These are phyloP conservation scores for Monarcha castaneiventris DNA, from an alignment of 2,113 vertebrate species.

Conservation along the genomic window DNA sequence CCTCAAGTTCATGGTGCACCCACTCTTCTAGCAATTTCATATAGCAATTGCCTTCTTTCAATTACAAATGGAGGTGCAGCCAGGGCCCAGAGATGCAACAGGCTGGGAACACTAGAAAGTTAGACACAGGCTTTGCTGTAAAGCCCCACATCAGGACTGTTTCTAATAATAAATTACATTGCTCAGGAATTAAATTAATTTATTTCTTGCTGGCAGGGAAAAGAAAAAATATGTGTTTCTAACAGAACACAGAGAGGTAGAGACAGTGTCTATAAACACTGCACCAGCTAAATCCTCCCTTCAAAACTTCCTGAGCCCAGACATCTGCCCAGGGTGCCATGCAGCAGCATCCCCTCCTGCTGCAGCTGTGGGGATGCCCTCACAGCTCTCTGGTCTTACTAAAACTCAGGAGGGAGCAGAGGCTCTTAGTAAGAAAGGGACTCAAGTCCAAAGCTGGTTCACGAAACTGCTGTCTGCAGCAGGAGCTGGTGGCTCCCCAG, in stretches of 20 bases:
- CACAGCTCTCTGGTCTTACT: background rate
- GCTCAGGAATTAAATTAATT: background rate
- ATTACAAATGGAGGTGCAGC: background rate
- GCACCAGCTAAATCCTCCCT: background rate
- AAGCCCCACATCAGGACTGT: background rate
- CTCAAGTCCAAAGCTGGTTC: background rate
- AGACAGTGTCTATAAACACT: background rate
- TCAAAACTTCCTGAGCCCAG: background rate
- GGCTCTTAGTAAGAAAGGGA: background rate
- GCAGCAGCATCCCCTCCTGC: background rate
- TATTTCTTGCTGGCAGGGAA: background rate
- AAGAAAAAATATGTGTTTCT: background rate
- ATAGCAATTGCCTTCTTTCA: background rate
- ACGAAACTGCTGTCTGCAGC: fast-evolving
- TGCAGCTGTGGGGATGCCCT: background rate
- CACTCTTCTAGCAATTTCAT: background rate
- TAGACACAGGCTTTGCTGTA: background rate
- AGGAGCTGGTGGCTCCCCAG: background rate
- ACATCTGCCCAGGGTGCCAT: background rate
- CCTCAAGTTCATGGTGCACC: background rate
- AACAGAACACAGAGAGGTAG: background rate
- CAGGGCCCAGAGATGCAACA: background rate
- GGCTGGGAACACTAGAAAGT: background rate
- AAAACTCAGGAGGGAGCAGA: background rate
- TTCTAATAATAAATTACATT: background rate